Conservation (phyloP, 2,113 vertebrate genomes). For the Scophthalmus maximus region DNA sequence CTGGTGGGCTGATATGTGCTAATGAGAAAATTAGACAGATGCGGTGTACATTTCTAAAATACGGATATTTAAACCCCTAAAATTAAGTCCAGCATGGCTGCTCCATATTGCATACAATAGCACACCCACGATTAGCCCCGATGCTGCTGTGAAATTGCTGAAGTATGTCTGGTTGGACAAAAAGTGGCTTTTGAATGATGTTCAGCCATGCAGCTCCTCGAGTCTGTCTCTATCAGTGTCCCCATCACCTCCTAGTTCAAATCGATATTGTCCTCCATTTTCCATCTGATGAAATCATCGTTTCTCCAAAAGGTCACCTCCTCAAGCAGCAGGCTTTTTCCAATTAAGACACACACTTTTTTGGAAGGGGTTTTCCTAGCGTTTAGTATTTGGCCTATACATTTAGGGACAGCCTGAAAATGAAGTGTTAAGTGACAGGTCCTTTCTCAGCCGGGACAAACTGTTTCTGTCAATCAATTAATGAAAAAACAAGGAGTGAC, state of each 20-base stretch:
- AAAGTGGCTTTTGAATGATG: conserved; percentile 20
- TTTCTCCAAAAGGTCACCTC: conserved; percentile 45
- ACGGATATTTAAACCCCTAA: neutral
- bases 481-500: conserved; percentile 9
- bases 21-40: conserved; percentile 46
- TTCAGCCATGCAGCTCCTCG: conserved; percentile 5
- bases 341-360: conserved; percentile 1
- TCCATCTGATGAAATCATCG: conserved; percentile 24
- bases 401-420: conserved; percentile 4
- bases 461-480: neutral
- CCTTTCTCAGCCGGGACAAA: neutral
- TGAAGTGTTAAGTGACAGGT: conserved; percentile 10
- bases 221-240: conserved; percentile 11
- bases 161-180: neutral
- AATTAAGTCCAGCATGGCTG: too few relatives aligned
- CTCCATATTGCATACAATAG: neutral
- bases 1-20: conserved; percentile 66
- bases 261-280: conserved; percentile 51
- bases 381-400: conserved; percentile 16
- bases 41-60: neutral
- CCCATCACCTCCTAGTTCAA: conserved; percentile 23
- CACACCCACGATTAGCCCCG: too few relatives aligned
- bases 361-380: neutral
- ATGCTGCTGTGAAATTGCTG: neutral
- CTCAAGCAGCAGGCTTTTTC: conserved; percentile 1